Evolutionary conservation across 2,888 invertebrate species (phyloP).

Genomic region (Ornithoptera alexandrae): DNA sequence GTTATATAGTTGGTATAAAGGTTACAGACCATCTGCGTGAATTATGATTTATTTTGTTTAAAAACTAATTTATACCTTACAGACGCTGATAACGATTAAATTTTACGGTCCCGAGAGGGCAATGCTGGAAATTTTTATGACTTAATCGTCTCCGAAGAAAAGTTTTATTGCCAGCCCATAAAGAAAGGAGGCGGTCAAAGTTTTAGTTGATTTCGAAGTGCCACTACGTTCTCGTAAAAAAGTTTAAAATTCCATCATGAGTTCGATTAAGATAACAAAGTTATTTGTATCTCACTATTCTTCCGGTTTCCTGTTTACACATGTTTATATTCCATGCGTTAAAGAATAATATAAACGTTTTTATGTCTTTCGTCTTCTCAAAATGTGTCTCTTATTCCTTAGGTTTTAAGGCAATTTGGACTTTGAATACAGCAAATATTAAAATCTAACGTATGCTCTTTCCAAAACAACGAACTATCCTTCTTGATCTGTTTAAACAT

Average conservation of each 20-base stretch:
- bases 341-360: too few relatives aligned
- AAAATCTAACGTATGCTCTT: too few relatives aligned
- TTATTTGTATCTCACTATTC: neutral
- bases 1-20: neutral
- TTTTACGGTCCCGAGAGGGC: slow-evolving; percentile 33
- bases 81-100: slow-evolving; percentile 32
- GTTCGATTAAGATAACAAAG: slow-evolving; percentile 17
- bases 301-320: neutral
- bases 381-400: too few relatives aligned
- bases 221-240: slow-evolving; percentile 28
- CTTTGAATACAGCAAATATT: too few relatives aligned
- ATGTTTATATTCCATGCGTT: too few relatives aligned
- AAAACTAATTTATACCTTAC: slow-evolving; percentile 32
- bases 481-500: too few relatives aligned
- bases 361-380: too few relatives aligned
- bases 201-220: slow-evolving; percentile 30
- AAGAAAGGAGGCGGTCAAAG: slow-evolving; percentile 29
- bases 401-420: too few relatives aligned
- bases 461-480: too few relatives aligned
- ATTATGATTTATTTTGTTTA: slow-evolving; percentile 28
- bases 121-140: slow-evolving; percentile 38
- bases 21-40: neutral
- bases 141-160: slow-evolving; percentile 31
- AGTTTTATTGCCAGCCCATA: slow-evolving; percentile 28
- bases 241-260: slow-evolving; percentile 20